phyloP scores from a whole-genome alignment of 1,140 invertebrate species.

The Melanaphis sacchari region DNA sequence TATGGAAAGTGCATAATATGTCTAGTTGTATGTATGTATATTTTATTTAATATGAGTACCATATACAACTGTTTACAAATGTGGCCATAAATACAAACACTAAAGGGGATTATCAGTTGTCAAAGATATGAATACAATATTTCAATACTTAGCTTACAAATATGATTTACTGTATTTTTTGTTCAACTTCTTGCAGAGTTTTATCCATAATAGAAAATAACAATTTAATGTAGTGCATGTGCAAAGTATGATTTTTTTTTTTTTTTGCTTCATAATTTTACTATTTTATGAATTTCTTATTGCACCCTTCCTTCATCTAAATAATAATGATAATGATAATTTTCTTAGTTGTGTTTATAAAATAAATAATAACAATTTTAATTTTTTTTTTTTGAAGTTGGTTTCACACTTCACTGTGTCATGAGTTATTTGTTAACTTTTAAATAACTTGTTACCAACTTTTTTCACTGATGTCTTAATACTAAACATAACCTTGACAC shows the following conservation, averaged over 20 bases:
- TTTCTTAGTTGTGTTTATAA: not conserved
- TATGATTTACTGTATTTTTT: not conserved
- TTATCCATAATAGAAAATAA: not conserved
- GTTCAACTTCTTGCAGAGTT: not conserved
- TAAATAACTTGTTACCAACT: not conserved
- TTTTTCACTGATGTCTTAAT: not conserved
- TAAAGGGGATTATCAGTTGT: slow-evolving; percentile 61
- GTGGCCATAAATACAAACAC: slow-evolving; percentile 62
- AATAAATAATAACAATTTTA: not conserved
- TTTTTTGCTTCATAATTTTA: not conserved
- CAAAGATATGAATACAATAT: slow-evolving; percentile 62
- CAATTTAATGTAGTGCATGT: not conserved
- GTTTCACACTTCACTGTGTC: not conserved
- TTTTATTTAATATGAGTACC: not conserved
- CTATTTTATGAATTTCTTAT: too few relatives aligned
- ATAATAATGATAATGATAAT: not conserved
- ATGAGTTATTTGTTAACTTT: not conserved
- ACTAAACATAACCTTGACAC: not conserved
- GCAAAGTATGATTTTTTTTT: not conserved
- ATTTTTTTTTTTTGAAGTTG: not conserved
- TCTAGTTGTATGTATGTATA: not conserved
- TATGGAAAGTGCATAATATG: not conserved
- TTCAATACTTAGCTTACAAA: not conserved
- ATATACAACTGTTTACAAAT: slow-evolving; percentile 33
- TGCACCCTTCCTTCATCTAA: not conserved